These are phyloP conservation scores for Poeciliopsis infans DNA, from an alignment of 2,797 vertebrate genomes.

Conservation along the genomic window DNA sequence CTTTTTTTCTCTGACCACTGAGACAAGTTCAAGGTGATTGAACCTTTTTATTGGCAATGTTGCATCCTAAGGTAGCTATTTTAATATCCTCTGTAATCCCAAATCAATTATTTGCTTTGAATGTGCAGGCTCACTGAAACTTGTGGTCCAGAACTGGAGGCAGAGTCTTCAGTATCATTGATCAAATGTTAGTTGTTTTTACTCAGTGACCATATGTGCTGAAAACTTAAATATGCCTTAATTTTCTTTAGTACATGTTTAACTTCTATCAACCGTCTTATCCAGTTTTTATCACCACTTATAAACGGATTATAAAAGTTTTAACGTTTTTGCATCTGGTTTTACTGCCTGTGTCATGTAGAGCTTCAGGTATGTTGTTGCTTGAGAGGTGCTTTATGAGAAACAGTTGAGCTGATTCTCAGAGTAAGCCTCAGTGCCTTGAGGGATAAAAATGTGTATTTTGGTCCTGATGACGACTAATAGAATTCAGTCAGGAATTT, in stretches of 20 bases:
- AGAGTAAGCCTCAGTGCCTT: background rate
- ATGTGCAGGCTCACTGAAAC: background rate
- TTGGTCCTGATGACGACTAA: background rate
- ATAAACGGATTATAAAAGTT: background rate
- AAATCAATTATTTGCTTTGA: background rate
- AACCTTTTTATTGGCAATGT: background rate
- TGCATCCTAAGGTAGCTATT: background rate
- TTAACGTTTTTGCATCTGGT: background rate
- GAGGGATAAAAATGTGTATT: background rate
- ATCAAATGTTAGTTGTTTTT: background rate
- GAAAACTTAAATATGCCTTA: background rate
- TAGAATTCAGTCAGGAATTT: background rate
- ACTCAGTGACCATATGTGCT: background rate
- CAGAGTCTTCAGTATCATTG: background rate
- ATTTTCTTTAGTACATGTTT: background rate
- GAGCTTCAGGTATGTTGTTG: background rate
- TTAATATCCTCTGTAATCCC: background rate
- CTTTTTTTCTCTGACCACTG: background rate
- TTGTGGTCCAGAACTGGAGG: background rate
- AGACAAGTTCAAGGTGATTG: background rate
- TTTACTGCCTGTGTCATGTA: background rate
- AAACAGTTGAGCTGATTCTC: constrained; percentile 1
- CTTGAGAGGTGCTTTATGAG: background rate
- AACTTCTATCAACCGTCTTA: background rate
- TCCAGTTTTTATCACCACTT: background rate